These are phyloP conservation scores for Rotaria socialis DNA, from an alignment of 2,888 invertebrate genomes.

Conservation along the genomic window DNA sequence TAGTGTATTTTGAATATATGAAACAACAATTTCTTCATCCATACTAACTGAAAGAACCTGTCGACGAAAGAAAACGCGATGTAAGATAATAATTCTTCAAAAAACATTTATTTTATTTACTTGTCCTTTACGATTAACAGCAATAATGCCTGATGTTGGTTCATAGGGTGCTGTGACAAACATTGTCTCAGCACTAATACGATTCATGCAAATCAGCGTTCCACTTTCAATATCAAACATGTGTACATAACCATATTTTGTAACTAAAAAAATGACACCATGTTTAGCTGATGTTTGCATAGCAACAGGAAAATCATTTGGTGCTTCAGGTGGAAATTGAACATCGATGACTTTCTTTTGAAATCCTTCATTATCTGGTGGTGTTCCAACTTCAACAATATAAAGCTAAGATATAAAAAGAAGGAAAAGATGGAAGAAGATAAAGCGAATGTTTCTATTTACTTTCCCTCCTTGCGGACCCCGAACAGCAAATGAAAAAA, in stretches of 20 bases:
- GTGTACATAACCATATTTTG: slow-evolving; percentile 97
- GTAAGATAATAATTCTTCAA: too few relatives aligned
- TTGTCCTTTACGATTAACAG: slow-evolving; percentile 69
- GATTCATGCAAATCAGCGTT: slow-evolving; percentile 95
- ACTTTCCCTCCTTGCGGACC: slow-evolving; percentile 79
- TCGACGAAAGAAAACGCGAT: neutral
- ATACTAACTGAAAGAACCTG: slow-evolving; percentile 83
- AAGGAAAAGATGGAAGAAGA: neutral
- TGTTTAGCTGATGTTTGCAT: slow-evolving; percentile 95
- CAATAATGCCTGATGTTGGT: slow-evolving; percentile 88
- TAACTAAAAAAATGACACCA: slow-evolving; percentile 93
- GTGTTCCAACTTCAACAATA: slow-evolving; percentile 84
- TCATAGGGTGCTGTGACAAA: slow-evolving; percentile 96
- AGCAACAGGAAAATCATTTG: slow-evolving; percentile 92
- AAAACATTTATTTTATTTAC: too few relatives aligned
- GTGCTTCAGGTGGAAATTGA: slow-evolving; percentile 93
- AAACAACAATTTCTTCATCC: slow-evolving; percentile 80
- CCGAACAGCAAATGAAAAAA: slow-evolving; percentile 94
- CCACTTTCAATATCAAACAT: slow-evolving; percentile 95
- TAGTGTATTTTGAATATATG: slow-evolving; percentile 87
- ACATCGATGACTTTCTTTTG: slow-evolving; percentile 97
- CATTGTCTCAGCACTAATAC: slow-evolving; percentile 94
- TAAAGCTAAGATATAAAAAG: slow-evolving; percentile 67
- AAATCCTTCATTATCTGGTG: slow-evolving; percentile 89
- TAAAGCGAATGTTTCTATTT: neutral